Percentiles rank a stretch among this genome's conserved stretches.
Conservation (phyloP, 1,140 invertebrate species). For the Drosophila setifemur region DNA sequence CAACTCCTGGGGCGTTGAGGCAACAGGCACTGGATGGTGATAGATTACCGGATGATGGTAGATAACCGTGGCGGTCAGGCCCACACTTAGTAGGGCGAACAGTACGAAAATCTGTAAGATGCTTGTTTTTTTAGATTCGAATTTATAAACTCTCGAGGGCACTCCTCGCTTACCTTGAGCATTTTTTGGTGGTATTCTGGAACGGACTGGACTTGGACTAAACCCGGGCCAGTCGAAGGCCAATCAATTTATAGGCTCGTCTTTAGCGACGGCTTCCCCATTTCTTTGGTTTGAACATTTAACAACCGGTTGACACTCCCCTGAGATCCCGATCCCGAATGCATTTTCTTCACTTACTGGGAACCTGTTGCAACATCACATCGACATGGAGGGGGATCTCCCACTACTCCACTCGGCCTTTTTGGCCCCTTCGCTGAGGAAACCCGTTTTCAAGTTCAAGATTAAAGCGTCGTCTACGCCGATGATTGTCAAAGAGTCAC, state of each 20-base stretch:
- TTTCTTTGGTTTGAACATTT: slow-evolving; percentile 29
- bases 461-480: slow-evolving; percentile 45
- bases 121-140: slow-evolving; percentile 1
- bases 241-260: slow-evolving; percentile 31
- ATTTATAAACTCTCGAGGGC: neutral
- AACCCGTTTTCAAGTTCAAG: slow-evolving; percentile 82
- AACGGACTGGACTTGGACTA: slow-evolving; percentile 44
- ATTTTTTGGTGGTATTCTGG: slow-evolving; percentile 33
- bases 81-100: slow-evolving; percentile 11
- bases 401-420: slow-evolving; percentile 21
- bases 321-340: neutral
- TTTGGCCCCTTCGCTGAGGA: slow-evolving; percentile 14
- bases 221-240: slow-evolving; percentile 18
- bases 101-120: neutral
- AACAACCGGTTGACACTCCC: slow-evolving; percentile 40
- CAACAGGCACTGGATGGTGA: slow-evolving; percentile 31
- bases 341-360: slow-evolving; percentile 31
- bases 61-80: slow-evolving; percentile 45
- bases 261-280: neutral
- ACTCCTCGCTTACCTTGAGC: slow-evolving; percentile 30
- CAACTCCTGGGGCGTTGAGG: neutral
- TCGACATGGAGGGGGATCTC: slow-evolving; percentile 10
- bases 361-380: slow-evolving; percentile 61
- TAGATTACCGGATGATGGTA: slow-evolving; percentile 61
- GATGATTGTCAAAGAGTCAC: slow-evolving; percentile 64